Base-by-base conservation (phyloP, 2,888 invertebrate species). In the Drosophila leonis region DNA sequence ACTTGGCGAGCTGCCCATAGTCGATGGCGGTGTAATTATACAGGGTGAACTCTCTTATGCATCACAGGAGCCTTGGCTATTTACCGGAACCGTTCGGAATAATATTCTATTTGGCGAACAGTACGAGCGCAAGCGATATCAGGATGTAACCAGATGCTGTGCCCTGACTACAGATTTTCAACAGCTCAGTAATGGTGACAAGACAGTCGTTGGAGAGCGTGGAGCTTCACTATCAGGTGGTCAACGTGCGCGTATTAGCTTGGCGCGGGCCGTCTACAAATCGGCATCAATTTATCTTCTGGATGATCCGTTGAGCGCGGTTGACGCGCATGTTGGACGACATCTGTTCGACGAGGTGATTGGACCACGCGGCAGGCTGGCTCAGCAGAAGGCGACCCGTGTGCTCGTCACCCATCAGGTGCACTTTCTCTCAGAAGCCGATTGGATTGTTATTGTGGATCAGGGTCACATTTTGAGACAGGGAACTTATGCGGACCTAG, bases 271-370 rank as follows among this genome's bases (percentile, higher is more conserved):
- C 0, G 94, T 97, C n/a, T 97, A 97, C 82, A 95, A 95, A 75
- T 94, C 95, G 27, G 95, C 96, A 0, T 95, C 96, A 85, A 95
- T 97, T 70, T 97, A 97, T 90, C 92, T 97, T 7, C 92, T 97
- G 33, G 97, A 97, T 90, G 97, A 97, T 93, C 97, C 97, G 0
- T 92, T 97, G 3, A 96, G 96, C 68, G 97, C 97, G 0, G 97
- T 97, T 0, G 97, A 97, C 91, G 94, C 96, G 0, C 95, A 95
- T 68, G 97, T 97, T n/a, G 95, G 96, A 0, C 94, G 95, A 69
- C 95, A 96, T 90, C 92, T 97, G 7, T 97, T 97, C 87, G 95
- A 96, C 55, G 94, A 96, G 92, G 97, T 96, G 61, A 95, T 97
- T 64, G 93, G 93, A 3, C 93, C 93, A 8, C 93, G 92, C 51